A percentile compares a stretch with the other conserved stretches of the same genome.
These are phyloP conservation scores for Perithous albicinctus DNA, from an alignment of 2,888 invertebrate species.

Conservation along the genomic window DNA sequence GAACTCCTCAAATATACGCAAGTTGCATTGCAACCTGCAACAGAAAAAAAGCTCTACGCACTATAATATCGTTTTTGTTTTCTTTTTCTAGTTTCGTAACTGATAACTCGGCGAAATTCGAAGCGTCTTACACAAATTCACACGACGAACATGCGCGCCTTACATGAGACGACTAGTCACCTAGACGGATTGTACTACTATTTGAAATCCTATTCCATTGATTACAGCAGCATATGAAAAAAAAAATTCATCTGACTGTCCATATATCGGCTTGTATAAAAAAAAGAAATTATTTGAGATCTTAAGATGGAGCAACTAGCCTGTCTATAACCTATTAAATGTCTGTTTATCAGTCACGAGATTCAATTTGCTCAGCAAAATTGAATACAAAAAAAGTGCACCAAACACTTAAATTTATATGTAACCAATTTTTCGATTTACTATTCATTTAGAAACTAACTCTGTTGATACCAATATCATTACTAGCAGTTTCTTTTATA, in stretches of 20 bases:
- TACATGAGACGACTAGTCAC: conserved; percentile 21
- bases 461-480: too few species aligned
- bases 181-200: conserved; percentile 18
- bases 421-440: too few species aligned
- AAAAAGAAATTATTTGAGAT: too few species aligned
- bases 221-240: neutral
- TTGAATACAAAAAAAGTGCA: too few species aligned
- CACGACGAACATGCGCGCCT: conserved; percentile 7
- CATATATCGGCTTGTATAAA: too few species aligned
- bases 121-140: conserved; percentile 6
- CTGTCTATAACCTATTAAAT: too few species aligned
- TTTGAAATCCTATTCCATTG: conserved; percentile 43
- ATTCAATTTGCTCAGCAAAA: too few species aligned
- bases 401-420: too few species aligned
- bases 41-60: neutral
- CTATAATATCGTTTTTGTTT: conserved; percentile 3
- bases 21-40: neutral
- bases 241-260: neutral
- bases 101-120: neutral
- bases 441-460: too few species aligned
- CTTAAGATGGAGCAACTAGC: neutral
- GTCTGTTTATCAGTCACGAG: too few species aligned
- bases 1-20: neutral
- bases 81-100: neutral
- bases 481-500: too few species aligned